Conservation (phyloP, 2,113 vertebrate species). For the Onychostoma macrolepis region DNA sequence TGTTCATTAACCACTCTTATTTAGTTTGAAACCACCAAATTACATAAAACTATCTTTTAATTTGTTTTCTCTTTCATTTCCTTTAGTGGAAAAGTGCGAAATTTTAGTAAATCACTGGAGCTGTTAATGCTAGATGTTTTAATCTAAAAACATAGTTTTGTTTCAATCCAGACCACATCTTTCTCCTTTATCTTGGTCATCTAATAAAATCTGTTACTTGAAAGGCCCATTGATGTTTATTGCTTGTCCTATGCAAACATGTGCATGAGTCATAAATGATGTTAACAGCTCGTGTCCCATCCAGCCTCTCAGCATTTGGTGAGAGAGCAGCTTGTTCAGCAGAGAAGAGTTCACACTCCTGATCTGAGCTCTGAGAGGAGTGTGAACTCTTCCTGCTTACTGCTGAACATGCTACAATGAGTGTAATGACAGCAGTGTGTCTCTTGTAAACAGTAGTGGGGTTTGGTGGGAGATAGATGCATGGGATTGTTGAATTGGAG, state of each 20-base stretch:
- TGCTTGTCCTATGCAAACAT: constrained; percentile 31
- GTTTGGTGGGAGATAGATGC: background rate
- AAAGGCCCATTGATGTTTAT: constrained; percentile 11
- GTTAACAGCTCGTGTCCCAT: background rate
- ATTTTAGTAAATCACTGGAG: background rate
- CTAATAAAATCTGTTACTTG: constrained; percentile 36
- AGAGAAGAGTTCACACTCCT: constrained; percentile 21
- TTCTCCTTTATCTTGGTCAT: background rate
- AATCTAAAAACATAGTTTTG: background rate
- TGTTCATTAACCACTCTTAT: background rate
- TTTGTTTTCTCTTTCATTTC: background rate
- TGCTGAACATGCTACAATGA: background rate
- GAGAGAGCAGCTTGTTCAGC: constrained; percentile 14
- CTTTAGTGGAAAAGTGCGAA: background rate
- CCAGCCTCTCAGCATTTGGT: constrained; percentile 32
- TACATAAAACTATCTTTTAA: background rate
- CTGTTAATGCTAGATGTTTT: background rate
- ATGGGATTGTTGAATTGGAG: background rate
- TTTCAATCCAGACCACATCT: background rate
- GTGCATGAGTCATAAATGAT: constrained; percentile 40
- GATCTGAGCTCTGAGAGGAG: background rate
- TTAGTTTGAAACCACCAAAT: background rate
- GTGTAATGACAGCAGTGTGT: background rate
- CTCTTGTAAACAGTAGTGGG: background rate
- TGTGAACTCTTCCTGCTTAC: constrained; percentile 18